Evolutionary conservation across 92 coral and sea anemone species (phyloP), one percentile per base, ranked within the genome.

Genomic region (Anthopleura xanthogrammica): DNA sequence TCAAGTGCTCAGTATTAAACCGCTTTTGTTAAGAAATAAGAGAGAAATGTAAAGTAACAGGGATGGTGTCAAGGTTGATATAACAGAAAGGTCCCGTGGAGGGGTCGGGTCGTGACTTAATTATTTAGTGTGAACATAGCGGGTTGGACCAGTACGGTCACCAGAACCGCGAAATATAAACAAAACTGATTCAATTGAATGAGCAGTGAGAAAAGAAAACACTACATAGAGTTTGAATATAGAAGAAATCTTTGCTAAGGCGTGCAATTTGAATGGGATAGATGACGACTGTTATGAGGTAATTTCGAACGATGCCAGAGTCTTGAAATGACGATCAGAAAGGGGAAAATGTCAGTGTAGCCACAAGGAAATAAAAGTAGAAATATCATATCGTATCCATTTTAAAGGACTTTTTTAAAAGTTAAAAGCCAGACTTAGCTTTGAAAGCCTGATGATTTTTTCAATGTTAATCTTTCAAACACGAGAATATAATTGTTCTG

Each of bases 61-160:
- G 20, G 8, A 65, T 65, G 72, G 12, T 65, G 20, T 65, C 29
- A 36, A 65, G 20, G 36, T 20, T 22, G 36, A 23, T 8, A 65
- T n/a, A 7, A 22, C 42, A 54, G 16, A 36, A 36, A 68, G 74
- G 74, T 36, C 46, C 74, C 17, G 58, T 54, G 58, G 14, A 54
- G 14, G 58, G 74, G 46, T 36, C 43, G 42, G 74, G 74, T 68
- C 42, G 74, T 29, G 42, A 12, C 74, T 68, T 29, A 68, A 68
- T 24, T 68, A 68, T 68, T 23, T 5, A 68, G 41, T 29, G 74
- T 23, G 41, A 68, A 68, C 41, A 36, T 16, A 68, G 36, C 74
- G 74, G 74, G 74, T 68, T 68, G 74, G 11, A 68, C 74, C 42
- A 36, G 74, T 68, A 12, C 58, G 74, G 74, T 36, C 74, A 68